A percentile compares a stretch with the other conserved stretches of the same genome.
Conservation (phyloP, 2,888 invertebrate genomes). For the Cataglyphis albicans region DNA sequence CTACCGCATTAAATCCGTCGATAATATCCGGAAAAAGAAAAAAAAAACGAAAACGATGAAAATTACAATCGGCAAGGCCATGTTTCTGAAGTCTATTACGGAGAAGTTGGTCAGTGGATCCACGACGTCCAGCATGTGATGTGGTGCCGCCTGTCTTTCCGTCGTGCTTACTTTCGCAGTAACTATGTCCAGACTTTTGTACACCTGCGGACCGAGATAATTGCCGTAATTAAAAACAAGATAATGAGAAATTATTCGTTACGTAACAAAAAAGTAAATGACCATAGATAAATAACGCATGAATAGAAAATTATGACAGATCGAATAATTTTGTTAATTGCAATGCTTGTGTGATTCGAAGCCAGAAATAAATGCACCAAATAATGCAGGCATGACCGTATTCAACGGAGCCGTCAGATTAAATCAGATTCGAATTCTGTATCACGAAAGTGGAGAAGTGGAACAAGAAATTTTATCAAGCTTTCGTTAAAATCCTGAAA, state of each 20-base stretch:
- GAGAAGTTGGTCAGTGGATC: slow-evolving; percentile 93
- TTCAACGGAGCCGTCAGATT: too few relatives aligned
- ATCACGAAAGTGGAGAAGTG: neutral
- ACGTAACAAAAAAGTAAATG: neutral
- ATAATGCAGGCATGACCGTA: neutral
- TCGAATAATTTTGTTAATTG: slow-evolving; percentile 41
- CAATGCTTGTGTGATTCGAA: neutral
- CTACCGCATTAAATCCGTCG: neutral
- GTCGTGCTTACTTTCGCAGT: slow-evolving; percentile 96
- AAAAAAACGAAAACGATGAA: slow-evolving; percentile 13
- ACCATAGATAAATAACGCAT: slow-evolving; percentile 32
- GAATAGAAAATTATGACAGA: slow-evolving; percentile 31
- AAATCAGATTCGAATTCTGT: neutral
- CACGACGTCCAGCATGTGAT: slow-evolving; percentile 96
- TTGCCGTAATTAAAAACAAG: slow-evolving; percentile 38
- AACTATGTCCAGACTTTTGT: slow-evolving; percentile 96
- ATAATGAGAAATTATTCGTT: slow-evolving; percentile 22
- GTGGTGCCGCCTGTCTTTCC: slow-evolving; percentile 91
- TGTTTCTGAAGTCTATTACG: slow-evolving; percentile 94
- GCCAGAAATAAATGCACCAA: neutral
- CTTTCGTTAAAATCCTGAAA: neutral
- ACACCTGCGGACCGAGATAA: slow-evolving; percentile 90
- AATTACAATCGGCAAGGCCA: slow-evolving; percentile 93
- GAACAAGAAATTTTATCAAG: neutral
- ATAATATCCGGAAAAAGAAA: neutral